These are phyloP conservation scores for Globia sparganii DNA, from an alignment of 2,888 invertebrate genomes.

Conservation along the genomic window DNA sequence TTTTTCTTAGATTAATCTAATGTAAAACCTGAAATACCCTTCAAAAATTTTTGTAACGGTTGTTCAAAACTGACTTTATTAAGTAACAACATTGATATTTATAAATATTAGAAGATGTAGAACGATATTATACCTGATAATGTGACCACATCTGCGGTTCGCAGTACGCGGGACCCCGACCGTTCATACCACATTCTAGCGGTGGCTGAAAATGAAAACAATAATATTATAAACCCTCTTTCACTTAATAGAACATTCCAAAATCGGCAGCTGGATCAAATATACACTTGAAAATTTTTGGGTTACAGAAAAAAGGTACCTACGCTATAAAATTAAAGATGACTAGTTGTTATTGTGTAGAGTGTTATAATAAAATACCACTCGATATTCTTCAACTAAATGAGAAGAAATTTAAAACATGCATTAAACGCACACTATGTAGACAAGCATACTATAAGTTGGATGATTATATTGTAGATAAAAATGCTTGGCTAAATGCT, in stretches of 20 bases:
- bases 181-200: constrained; percentile 84
- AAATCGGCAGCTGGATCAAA: neutral
- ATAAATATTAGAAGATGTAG: constrained; percentile 14
- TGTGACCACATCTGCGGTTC: constrained; percentile 88
- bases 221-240: neutral
- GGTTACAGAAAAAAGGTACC: neutral
- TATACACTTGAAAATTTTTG: neutral
- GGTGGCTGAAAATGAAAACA: constrained; percentile 82
- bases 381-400: too few species aligned
- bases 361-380: too few species aligned
- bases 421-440: too few species aligned
- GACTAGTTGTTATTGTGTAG: too few species aligned
- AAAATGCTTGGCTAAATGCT: too few species aligned
- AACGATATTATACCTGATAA: constrained; percentile 81
- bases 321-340: neutral
- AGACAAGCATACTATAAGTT: too few species aligned
- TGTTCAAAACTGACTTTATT: neutral
- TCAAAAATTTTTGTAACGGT: neutral
- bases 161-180: constrained; percentile 82
- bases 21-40: neutral
- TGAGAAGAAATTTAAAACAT: too few species aligned
- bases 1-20: neutral
- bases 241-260: neutral
- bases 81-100: neutral
- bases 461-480: too few species aligned